These are phyloP conservation scores for Prunella fulvescens DNA, from an alignment of 2,113 vertebrate genomes.

Conservation along the genomic window DNA sequence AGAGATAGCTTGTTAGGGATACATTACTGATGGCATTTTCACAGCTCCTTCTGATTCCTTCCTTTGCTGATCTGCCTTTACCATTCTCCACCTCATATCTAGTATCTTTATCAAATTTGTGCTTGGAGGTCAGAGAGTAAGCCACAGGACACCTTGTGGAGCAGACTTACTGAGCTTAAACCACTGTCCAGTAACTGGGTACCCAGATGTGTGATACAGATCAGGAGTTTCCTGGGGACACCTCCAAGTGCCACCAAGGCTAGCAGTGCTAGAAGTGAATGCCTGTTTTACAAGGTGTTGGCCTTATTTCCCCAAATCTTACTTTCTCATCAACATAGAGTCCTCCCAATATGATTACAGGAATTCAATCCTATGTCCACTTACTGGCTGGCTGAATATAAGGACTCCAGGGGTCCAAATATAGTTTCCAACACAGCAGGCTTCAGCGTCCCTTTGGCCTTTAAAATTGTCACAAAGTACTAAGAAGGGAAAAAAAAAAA, in stretches of 20 bases:
- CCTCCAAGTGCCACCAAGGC: not conserved
- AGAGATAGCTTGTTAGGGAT: not conserved
- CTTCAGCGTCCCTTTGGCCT: slow-evolving; percentile 88
- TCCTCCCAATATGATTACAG: not conserved
- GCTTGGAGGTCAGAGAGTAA: not conserved
- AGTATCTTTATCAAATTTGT: not conserved
- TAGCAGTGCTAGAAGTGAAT: not conserved
- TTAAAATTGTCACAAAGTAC: slow-evolving; percentile 86
- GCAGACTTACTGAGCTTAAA: not conserved
- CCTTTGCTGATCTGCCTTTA: not conserved
- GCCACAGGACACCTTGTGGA: not conserved
- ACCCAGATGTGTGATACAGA: not conserved
- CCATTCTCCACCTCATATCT: not conserved
- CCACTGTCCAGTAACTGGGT: not conserved
- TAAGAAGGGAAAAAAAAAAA: slow-evolving; percentile 41
- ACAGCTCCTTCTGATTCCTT: not conserved
- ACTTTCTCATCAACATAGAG: not conserved
- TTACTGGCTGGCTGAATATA: slow-evolving; percentile 89
- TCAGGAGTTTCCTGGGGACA: not conserved
- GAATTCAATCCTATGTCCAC: slow-evolving; percentile 46
- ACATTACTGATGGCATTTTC: not conserved
- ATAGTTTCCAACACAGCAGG: slow-evolving; percentile 80
- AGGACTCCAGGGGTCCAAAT: slow-evolving; percentile 88
- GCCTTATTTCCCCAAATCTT: not conserved
- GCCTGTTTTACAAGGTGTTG: not conserved